Percentiles rank a stretch among this genome's conserved stretches.
Evolutionary conservation across 2,797 vertebrate species (phyloP).

Genomic region (Streptopelia turtur): DNA sequence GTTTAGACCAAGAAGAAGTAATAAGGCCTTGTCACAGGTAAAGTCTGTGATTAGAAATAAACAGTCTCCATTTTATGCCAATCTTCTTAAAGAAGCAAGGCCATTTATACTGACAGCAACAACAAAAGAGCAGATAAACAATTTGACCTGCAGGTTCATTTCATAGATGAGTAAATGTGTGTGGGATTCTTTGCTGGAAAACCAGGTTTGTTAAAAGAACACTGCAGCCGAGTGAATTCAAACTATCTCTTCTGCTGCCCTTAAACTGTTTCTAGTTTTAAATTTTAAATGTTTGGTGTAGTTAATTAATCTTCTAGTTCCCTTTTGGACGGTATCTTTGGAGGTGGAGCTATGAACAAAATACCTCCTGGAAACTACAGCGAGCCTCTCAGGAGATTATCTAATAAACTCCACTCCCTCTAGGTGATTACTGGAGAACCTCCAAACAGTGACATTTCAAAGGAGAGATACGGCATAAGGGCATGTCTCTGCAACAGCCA

Average conservation of each 20-base stretch:
- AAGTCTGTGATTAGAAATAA: not conserved
- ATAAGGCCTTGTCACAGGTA: constrained; percentile 7
- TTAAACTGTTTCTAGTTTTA: not conserved
- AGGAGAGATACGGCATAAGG: not conserved
- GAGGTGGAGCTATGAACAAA: not conserved
- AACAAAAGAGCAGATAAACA: not conserved
- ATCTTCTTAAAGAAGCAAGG: constrained; percentile 15
- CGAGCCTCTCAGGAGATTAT: not conserved
- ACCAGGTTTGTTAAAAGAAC: not conserved
- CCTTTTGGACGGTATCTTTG: not conserved
- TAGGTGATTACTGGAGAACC: not conserved
- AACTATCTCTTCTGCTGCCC: not conserved
- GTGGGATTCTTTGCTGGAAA: not conserved
- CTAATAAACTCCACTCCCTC: not conserved
- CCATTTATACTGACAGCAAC: not conserved
- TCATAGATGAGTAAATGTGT: not conserved
- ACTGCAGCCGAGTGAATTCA: not conserved
- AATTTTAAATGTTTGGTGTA: not conserved
- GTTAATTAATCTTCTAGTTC: not conserved
- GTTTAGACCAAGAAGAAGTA: constrained; percentile 26
- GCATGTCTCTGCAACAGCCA: not conserved
- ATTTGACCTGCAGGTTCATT: not conserved
- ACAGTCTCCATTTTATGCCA: not conserved
- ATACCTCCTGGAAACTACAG: not conserved
- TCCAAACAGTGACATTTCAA: not conserved